Evolutionary conservation across 1,140 invertebrate species (phyloP).

Genomic region (Zelostemma sp.): DNA sequence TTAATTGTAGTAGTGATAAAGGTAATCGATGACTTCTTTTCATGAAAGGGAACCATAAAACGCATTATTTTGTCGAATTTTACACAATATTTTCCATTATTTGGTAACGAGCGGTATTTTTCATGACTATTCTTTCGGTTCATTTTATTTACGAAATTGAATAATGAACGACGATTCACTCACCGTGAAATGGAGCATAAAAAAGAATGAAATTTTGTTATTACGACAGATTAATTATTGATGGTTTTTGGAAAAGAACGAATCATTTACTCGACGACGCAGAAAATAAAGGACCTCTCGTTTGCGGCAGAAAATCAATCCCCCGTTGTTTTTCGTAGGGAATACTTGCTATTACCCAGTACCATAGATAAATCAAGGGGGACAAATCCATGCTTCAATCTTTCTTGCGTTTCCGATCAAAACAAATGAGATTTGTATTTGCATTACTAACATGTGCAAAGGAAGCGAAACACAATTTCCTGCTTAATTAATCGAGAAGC

Average conservation of each 20-base stretch:
- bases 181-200: too few relatives aligned
- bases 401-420: conserved; percentile 2
- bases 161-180: too few relatives aligned
- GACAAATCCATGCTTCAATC: conserved; percentile 4
- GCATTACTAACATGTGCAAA: conserved; percentile 9
- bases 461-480: conserved; percentile 29
- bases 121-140: too few relatives aligned
- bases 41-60: too few relatives aligned
- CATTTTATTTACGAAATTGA: too few relatives aligned
- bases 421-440: conserved; percentile 8
- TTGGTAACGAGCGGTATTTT: too few relatives aligned
- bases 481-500: conserved; percentile 17
- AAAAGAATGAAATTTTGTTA: too few relatives aligned
- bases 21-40: too few relatives aligned
- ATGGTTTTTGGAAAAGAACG: not conserved
- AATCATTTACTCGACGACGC: not conserved
- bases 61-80: too few relatives aligned
- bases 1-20: too few relatives aligned
- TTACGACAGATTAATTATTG: too few relatives aligned
- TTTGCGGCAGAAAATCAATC: not conserved
- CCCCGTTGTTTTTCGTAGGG: not conserved
- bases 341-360: not conserved
- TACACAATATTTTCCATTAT: too few relatives aligned
- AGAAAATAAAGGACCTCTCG: not conserved
- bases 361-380: not conserved